A percentile compares a stretch with the other conserved stretches of the same genome.
phyloP scores from a whole-genome alignment of 2,113 vertebrate species.

The Catharus fuscescens region DNA sequence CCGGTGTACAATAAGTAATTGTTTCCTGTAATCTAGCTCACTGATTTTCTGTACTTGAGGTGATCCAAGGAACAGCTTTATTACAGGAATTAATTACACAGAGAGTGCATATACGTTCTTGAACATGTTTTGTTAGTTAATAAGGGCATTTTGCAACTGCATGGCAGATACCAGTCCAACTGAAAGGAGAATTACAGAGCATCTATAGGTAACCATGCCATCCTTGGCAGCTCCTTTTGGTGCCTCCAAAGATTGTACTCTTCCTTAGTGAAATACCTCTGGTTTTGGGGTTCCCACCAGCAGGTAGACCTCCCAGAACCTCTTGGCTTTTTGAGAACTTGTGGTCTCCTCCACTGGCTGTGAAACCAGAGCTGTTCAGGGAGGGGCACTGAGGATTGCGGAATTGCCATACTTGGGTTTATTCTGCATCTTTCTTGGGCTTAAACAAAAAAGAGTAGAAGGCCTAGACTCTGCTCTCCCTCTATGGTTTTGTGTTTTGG shows the following conservation, averaged over 20 bases:
- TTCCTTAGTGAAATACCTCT: not conserved
- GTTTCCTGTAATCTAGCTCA: slow-evolving; percentile 46
- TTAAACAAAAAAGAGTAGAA: not conserved
- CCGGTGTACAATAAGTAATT: slow-evolving; percentile 21
- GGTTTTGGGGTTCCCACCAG: not conserved
- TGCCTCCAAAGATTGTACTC: not conserved
- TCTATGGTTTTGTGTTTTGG: not conserved
- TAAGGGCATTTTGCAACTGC: not conserved
- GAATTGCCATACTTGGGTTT: not conserved
- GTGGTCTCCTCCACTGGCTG: not conserved
- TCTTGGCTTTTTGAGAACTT: not conserved
- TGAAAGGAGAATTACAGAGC: not conserved
- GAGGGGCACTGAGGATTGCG: not conserved
- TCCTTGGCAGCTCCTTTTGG: not conserved
- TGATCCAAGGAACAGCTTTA: slow-evolving; percentile 30
- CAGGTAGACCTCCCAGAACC: not conserved
- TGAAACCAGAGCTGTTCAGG: not conserved
- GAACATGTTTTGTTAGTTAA: slow-evolving; percentile 32
- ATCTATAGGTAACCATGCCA: not conserved
- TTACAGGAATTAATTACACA: slow-evolving; percentile 31
- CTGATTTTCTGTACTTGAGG: slow-evolving; percentile 21
- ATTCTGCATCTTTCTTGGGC: not conserved
- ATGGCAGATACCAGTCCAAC: not conserved
- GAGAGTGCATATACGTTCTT: not conserved
- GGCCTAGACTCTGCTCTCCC: no score